Evolutionary conservation across 2,797 vertebrate species (phyloP), one percentile per base, ranked within the genome.

Genomic region (Lagodon rhomboides): DNA sequence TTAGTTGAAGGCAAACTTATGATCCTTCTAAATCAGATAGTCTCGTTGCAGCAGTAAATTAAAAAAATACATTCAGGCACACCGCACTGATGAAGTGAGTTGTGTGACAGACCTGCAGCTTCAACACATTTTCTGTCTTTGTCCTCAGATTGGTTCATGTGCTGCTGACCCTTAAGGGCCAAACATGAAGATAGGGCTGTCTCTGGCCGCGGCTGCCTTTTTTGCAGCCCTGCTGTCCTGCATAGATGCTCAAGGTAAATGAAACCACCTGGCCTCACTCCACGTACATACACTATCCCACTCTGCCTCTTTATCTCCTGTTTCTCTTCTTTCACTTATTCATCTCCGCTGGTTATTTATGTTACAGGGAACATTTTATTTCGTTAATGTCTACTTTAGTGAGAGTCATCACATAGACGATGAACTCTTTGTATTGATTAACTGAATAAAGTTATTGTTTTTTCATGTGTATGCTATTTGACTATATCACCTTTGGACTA

Each of bases 161-260:
- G 92, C 94, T 96, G 95, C 95, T 98, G 96, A 96, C 79, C 89
- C 93, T 89, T 68, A 81, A 89, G 87, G 79, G 64, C 71, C 86
- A 89, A 96, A 93, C 91, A 99, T 99, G 98, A 97, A 97, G 96
- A 96, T 93, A 90, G 95, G 96, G 94, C 96, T 99, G 90, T 95
- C 90, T 83, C 86, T 96, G 86, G 96, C 95, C 91, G 82, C 93
- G 15, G 95, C 95, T 93, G 95, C 97, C 90, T 91, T 99, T 68
- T 92, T 97, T 51, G 96, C 95, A 92, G 95, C 96, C 79, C 92
- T 99, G 80, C 88, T 99, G 85, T 95, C 95, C 86, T 95, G 96
- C 80, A 95, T 95, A 82, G 95, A 98, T 91, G 98, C 98, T 90
- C 97, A 99, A 99, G 98, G 98, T 99, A 99, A 97, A 91, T 71